Conservation (phyloP, 2,888 invertebrate species). For the Cerastis leucographa region DNA sequence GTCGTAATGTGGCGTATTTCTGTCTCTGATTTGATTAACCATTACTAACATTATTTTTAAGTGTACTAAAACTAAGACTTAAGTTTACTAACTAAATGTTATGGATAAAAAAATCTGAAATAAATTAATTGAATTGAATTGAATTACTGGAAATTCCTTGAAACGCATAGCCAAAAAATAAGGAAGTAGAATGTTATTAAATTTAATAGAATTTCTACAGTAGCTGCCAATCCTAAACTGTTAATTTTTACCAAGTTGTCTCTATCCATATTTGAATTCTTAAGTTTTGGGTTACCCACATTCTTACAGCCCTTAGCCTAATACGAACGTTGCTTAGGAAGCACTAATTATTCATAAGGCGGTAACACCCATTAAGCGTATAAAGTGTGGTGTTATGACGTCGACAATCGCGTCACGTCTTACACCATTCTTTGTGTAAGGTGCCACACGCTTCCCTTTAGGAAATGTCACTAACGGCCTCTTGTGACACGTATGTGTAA, state of each 20-base stretch:
- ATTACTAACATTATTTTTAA: too few species aligned
- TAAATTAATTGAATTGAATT: too few species aligned
- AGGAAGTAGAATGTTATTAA: conserved; percentile 32
- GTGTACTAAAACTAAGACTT: too few species aligned
- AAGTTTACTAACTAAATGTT: too few species aligned
- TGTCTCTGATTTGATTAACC: too few species aligned
- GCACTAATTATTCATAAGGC: conserved; percentile 12
- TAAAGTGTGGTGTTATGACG: conserved; percentile 43
- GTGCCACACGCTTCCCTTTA: conserved; percentile 61
- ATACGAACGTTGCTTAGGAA: neutral
- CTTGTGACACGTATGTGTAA: conserved; percentile 45
- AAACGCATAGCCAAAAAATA: conserved; percentile 22
- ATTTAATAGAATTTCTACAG: conserved; percentile 15
- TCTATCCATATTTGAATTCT: neutral
- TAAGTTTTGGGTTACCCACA: neutral
- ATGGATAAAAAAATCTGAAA: too few species aligned
- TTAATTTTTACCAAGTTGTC: conserved; percentile 9
- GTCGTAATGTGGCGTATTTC: too few species aligned
- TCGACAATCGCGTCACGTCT: conserved; percentile 46
- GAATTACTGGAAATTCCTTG: conserved; percentile 25
- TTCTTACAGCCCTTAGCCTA: neutral
- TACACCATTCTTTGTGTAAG: conserved; percentile 48
- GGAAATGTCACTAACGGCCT: conserved; percentile 47
- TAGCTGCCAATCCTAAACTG: conserved; percentile 4
- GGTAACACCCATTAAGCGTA: conserved; percentile 4